A percentile compares a stretch with the other conserved stretches of the same genome.
phyloP scores from a whole-genome alignment of 2,797 vertebrate genomes.

The Arrhamphus sclerolepis region DNA sequence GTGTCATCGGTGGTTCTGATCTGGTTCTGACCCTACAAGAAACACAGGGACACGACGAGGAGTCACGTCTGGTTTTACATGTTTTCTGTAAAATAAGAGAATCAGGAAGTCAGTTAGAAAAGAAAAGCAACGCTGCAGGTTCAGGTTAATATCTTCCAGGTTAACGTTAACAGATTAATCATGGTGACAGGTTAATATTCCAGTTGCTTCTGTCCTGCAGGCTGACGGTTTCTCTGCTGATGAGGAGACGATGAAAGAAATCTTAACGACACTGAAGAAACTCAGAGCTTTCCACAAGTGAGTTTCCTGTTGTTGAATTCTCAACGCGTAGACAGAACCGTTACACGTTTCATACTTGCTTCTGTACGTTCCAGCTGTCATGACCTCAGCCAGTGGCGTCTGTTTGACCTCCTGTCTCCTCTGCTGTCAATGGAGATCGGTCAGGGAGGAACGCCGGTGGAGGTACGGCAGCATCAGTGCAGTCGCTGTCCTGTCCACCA shows the following conservation, averaged over 20 bases:
- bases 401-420: slow-evolving; percentile 81
- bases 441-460: slow-evolving; percentile 65
- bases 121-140: too few relatives aligned
- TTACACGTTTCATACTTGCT: not conserved
- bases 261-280: slow-evolving; percentile 82
- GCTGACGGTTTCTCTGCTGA: slow-evolving; percentile 72
- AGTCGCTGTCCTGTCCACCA: not conserved
- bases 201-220: slow-evolving; percentile 56
- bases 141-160: too few relatives aligned
- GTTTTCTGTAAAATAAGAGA: too few relatives aligned
- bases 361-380: slow-evolving; percentile 80
- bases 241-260: slow-evolving; percentile 61
- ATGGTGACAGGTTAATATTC: too few relatives aligned
- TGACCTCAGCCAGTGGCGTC: slow-evolving; percentile 84
- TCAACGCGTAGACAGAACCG: too few relatives aligned
- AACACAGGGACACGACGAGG: too few relatives aligned
- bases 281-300: slow-evolving; percentile 89
- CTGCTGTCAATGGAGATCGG: slow-evolving; percentile 78
- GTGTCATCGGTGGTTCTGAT: too few relatives aligned
- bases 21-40: too few relatives aligned
- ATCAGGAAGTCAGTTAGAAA: too few relatives aligned
- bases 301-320: too few relatives aligned
- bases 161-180: too few relatives aligned
- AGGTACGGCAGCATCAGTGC: slow-evolving; percentile 73
- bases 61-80: too few relatives aligned